Conservation (phyloP, 2,113 vertebrate genomes). For the Dendrocopos noguchii region DNA sequence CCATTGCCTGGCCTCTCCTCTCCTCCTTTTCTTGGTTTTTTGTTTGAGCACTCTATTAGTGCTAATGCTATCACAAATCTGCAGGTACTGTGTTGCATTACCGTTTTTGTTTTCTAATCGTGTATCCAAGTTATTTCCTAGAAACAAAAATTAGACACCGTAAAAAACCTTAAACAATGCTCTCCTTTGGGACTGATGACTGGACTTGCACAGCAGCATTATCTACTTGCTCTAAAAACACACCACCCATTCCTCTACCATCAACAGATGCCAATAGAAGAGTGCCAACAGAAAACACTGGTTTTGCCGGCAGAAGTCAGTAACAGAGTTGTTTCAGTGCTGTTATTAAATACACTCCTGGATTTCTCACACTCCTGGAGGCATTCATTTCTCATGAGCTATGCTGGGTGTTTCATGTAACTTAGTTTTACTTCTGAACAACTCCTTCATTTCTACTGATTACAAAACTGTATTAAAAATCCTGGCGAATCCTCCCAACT, state of each 20-base stretch:
- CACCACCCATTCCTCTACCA: neutral
- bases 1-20: constrained; percentile 92
- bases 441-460: neutral
- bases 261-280: neutral
- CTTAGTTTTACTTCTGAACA: neutral
- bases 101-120: constrained; percentile 91
- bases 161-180: constrained; percentile 64
- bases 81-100: constrained; percentile 88
- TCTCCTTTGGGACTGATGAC: constrained; percentile 31
- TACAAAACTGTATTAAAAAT: neutral
- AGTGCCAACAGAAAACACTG: neutral
- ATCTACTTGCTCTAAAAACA: neutral
- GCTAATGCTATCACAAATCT: constrained; percentile 91
- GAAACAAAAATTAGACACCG: constrained; percentile 66
- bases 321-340: neutral
- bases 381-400: neutral
- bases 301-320: neutral
- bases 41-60: constrained; percentile 91
- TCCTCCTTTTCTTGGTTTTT: constrained; percentile 93
- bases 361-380: neutral
- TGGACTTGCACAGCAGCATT: constrained; percentile 53
- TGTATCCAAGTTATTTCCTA: constrained; percentile 90
- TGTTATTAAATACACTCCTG: neutral
- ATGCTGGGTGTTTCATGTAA: neutral
- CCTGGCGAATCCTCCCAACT: neutral